Evolutionary conservation across 1,140 invertebrate genomes (phyloP).

Genomic region (Drosophila teissieri): DNA sequence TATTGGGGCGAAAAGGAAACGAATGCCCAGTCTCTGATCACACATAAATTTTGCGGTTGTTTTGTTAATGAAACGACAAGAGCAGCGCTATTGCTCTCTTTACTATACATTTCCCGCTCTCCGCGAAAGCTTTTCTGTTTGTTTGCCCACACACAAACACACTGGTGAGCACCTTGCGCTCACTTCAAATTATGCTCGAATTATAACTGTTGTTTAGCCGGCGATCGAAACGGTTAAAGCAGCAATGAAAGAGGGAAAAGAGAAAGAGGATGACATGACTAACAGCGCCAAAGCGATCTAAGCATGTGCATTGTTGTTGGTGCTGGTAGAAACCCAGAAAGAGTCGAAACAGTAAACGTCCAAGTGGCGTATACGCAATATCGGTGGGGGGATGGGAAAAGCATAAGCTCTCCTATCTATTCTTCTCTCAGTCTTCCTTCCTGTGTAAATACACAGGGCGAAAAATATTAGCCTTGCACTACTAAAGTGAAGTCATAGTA

Average conservation of each 20-base stretch:
- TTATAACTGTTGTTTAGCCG: slow-evolving; percentile 79
- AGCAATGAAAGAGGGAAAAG: slow-evolving; percentile 19
- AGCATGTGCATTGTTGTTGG: slow-evolving; percentile 30
- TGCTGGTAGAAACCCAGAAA: slow-evolving; percentile 15
- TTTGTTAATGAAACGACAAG: slow-evolving; percentile 76
- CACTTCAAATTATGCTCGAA: slow-evolving; percentile 66
- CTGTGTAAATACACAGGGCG: background rate
- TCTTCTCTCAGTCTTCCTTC: background rate
- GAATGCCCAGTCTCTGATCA: slow-evolving; percentile 66
- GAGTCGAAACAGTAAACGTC: slow-evolving; percentile 55
- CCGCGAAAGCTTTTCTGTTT: slow-evolving; percentile 46
- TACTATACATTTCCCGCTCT: slow-evolving; percentile 35
- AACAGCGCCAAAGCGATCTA: slow-evolving; percentile 30
- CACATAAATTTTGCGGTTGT: slow-evolving; percentile 78
- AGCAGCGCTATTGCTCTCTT: slow-evolving; percentile 38
- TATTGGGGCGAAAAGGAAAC: slow-evolving; percentile 68
- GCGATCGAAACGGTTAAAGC: slow-evolving; percentile 73
- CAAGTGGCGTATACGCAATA: slow-evolving; percentile 56
- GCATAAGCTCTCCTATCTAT: slow-evolving; percentile 3
- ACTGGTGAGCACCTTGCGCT: slow-evolving; percentile 33
- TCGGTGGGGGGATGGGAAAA: background rate
- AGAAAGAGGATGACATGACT: slow-evolving; percentile 56
- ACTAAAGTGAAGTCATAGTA: background rate
- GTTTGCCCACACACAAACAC: slow-evolving; percentile 21
- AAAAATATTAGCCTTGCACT: background rate